phyloP scores from a whole-genome alignment of 92 coral and sea anemone species.

The Hydrozoanthus gracilis region DNA sequence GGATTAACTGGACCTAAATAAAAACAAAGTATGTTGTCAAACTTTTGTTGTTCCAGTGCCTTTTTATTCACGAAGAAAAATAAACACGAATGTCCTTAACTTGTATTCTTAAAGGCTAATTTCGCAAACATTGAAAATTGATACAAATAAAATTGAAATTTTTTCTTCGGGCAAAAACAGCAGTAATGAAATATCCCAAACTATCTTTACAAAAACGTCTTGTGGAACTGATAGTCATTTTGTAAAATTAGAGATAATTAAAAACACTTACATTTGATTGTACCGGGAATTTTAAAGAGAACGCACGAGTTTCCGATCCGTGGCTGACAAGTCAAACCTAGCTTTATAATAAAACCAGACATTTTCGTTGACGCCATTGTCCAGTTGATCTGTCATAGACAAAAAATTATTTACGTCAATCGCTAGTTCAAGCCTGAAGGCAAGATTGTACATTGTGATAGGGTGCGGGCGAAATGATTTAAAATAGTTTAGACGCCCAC shows the following conservation, averaged over 20 bases:
- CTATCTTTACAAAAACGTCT: too few relatives aligned
- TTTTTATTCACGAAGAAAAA: not conserved
- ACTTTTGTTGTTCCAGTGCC: too few relatives aligned
- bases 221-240: too few relatives aligned
- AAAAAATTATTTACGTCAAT: not conserved
- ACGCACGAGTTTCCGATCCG: constrained; percentile 1
- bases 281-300: constrained; percentile 23
- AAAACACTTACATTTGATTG: constrained; percentile 21
- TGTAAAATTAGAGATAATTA: too few relatives aligned
- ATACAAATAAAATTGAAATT: too few relatives aligned
- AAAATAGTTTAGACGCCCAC: too few relatives aligned
- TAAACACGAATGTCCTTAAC: too few relatives aligned
- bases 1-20: constrained; percentile 9
- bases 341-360: constrained; percentile 25
- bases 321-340: constrained; percentile 15
- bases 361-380: not conserved
- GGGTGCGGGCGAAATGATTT: too few relatives aligned
- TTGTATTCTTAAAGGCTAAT: too few relatives aligned
- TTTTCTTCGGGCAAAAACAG: too few relatives aligned
- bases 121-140: too few relatives aligned
- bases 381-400: constrained; percentile 9
- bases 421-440: not conserved
- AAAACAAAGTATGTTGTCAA: not conserved
- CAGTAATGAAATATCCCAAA: too few relatives aligned
- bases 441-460: not conserved